Percentiles rank a stretch among this genome's conserved stretches.
Conservation (phyloP, 2,888 invertebrate species). For the Ormyrus pomaceus region DNA sequence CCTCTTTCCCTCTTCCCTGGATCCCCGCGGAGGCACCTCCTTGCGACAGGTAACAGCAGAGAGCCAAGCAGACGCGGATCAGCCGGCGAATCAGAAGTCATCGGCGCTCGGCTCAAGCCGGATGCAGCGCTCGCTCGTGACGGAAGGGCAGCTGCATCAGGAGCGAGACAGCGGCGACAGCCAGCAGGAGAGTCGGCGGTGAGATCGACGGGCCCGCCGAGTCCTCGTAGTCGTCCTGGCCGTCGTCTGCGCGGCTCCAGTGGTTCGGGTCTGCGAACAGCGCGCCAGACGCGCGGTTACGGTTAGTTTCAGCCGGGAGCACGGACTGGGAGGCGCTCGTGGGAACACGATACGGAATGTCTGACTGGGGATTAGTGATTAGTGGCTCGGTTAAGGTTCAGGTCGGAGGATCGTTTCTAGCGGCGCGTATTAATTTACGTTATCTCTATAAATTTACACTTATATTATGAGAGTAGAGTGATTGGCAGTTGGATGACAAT, state of each 20-base stretch:
- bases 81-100: conserved; percentile 52
- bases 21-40: conserved; percentile 11
- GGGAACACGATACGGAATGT: too few species aligned
- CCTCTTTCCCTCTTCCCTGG: too few species aligned
- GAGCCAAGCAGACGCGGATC: conserved; percentile 17
- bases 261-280: conserved; percentile 39
- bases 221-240: conserved; percentile 54
- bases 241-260: conserved; percentile 14
- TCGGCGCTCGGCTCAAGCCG: conserved; percentile 65
- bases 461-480: too few species aligned
- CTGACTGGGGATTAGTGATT: too few species aligned
- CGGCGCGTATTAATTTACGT: too few species aligned
- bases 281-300: too few species aligned
- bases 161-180: conserved; percentile 57
- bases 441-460: too few species aligned
- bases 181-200: conserved; percentile 57
- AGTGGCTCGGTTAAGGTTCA: too few species aligned
- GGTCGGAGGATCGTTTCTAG: too few species aligned
- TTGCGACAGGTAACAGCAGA: conserved; percentile 9
- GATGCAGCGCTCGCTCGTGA: conserved; percentile 68
- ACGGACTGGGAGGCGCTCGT: too few species aligned
- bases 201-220: conserved; percentile 61
- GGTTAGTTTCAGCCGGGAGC: too few species aligned
- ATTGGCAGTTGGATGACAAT: too few species aligned
- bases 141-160: conserved; percentile 65